Evolutionary conservation across 1,140 invertebrate species (phyloP), one percentile per base, ranked within the genome.

Genomic region (Philopotamus ludificatus): DNA sequence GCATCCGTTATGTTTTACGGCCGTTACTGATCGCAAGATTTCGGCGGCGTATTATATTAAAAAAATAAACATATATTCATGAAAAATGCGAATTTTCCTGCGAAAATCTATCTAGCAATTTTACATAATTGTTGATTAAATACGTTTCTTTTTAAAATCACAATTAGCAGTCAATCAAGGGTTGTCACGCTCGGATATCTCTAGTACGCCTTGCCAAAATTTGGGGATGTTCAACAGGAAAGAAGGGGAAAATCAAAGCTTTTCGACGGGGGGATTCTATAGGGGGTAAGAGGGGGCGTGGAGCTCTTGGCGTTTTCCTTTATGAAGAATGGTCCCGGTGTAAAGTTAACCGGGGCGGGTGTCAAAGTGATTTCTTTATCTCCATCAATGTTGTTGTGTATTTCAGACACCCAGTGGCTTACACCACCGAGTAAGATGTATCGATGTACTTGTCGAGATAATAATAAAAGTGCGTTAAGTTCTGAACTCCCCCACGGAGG

Each of bases 291-390:
- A 28, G 20, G 44, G n/a, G 1, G 22, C 20, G 59, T 21, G 59
- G 44, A n/a, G 18, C 2, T 26, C 15, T 20, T 25, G 44, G 59
- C 22, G 45, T 42, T 42, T 25, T 60, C 45, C 18, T 45, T 26
- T 61, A 47, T 61, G 59, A 61, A 61, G 59, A 61, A 51, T 62
- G 60, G 45, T 62, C 28, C 51, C 16, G 44, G n/a, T 28, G 9
- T 28, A 50, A 62, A 62, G 44, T 61, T 61, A 61, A 61, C 23
- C 49, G 47, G 39, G 61, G 50, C 50, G 61, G 61, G 61, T 63
- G 61, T 63, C 61, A 63, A 55, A 54, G 49, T 63, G 49, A 63
- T 63, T 63, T 63, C 61, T 63, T 63, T 63, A 63, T 63, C 61
- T 63, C 22, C 50, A 42, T 63, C 61, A 63, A 53, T 63, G 50